Evolutionary conservation across 1,140 invertebrate species (phyloP).

Genomic region (Gonioctena quinquepunctata): DNA sequence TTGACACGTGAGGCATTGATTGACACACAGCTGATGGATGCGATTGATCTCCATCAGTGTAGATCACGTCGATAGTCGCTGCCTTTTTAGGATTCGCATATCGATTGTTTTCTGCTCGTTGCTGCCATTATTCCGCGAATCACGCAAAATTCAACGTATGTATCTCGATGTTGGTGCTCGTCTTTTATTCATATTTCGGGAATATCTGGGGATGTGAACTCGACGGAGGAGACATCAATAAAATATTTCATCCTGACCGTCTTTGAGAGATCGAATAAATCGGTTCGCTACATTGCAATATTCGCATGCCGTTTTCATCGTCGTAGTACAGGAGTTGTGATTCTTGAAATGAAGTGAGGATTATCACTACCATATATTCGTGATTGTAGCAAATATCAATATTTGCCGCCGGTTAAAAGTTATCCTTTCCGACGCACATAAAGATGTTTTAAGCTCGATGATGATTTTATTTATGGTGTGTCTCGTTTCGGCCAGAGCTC

Average conservation of each 20-base stretch:
- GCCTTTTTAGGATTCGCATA: conserved; percentile 36
- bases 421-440: too few relatives aligned
- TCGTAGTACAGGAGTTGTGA: too few relatives aligned
- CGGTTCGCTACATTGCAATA: background rate
- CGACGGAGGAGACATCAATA: background rate
- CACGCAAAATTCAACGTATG: conserved; percentile 8
- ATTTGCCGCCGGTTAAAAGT: too few relatives aligned
- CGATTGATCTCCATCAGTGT: conserved; percentile 54
- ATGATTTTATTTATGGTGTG: too few relatives aligned
- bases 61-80: conserved; percentile 48
- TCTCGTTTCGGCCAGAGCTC: too few relatives aligned
- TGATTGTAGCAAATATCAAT: too few relatives aligned
- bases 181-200: conserved; percentile 10
- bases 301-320: too few relatives aligned
- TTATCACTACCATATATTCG: too few relatives aligned
- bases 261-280: background rate
- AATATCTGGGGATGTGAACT: background rate
- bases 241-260: background rate
- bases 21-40: conserved; percentile 51
- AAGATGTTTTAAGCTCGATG: too few relatives aligned
- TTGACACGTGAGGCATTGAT: conserved; percentile 52
- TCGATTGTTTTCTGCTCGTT: conserved; percentile 29
- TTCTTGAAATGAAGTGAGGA: too few relatives aligned
- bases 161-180: background rate
- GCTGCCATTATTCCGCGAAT: conserved; percentile 17